Base-by-base conservation (phyloP, 1,140 invertebrate species). In the Drosophila nigrodunni region DNA sequence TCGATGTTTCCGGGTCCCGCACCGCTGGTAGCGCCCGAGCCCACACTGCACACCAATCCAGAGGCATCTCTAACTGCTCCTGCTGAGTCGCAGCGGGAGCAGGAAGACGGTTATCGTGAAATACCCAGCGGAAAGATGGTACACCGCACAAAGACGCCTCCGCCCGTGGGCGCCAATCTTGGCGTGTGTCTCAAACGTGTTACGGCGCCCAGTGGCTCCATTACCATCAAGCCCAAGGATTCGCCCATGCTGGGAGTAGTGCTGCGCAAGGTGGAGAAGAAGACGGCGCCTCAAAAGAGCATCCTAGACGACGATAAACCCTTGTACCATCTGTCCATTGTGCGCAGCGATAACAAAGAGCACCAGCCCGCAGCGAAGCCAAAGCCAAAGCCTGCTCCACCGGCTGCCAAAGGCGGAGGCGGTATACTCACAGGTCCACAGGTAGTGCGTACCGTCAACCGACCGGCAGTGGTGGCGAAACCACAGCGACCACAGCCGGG, bases 301-400 rank as follows among this genome's bases (percentile, higher is more conserved):
- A 83, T 92, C 13, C 68, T 92, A n/a, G 91, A 92, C 18, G 91
- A 92, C 46, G 91, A 92, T 46, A 90, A 92, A 7, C 91, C 91
- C 0, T 59, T 92, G 1, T 92, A 92, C 55, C 89, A 91, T 59
- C 73, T 92, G 7, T 92, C 91, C 0, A 92, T 92, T 46, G 89
- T 92, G 13, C 91, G 91, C 52, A 83, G 76, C 41, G 89, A 80
- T 30, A 44, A 82, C 59, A 92, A 91, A 72, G 90, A 92, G 30
- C 75, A 87, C 52, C 83, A 88, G 43, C 69, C 83, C 11, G 74
- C 70, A 7, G 41, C 75, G 10, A 92, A 87, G 30, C 91, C 91
- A 0, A 90, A 90, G 46, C 91, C 91, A 0, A 92, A 92, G 37
- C 91, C 90, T 0, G 34, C 87, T 30, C 87, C 91, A 5, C 68